Percentiles rank a stretch among this genome's conserved stretches.
phyloP scores from a whole-genome alignment of 2,797 vertebrate species.

The Cyclopterus lumpus region DNA sequence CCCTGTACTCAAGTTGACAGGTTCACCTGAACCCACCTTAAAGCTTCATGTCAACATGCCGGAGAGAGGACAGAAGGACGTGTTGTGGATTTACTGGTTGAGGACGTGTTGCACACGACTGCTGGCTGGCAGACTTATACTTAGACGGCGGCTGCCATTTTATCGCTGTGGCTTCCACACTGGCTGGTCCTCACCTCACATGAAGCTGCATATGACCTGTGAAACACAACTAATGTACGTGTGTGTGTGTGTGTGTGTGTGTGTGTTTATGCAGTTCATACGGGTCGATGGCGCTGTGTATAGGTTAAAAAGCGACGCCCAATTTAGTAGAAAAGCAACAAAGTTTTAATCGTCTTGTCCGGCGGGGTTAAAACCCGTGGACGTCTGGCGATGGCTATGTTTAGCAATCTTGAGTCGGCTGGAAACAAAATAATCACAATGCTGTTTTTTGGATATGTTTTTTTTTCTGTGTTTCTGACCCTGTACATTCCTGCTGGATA shows the following conservation, averaged over 20 bases:
- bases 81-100: slow-evolving; percentile 33
- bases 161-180: slow-evolving; percentile 57
- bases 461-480: slow-evolving; percentile 69
- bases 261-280: slow-evolving; percentile 23
- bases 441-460: slow-evolving; percentile 73
- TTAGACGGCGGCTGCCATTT: slow-evolving; percentile 53
- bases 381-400: slow-evolving; percentile 54
- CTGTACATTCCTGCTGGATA: slow-evolving; percentile 79
- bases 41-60: not conserved
- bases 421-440: slow-evolving; percentile 63
- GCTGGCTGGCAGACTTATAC: slow-evolving; percentile 52
- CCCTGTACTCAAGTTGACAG: no score
- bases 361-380: slow-evolving; percentile 37
- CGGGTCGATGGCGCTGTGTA: slow-evolving; percentile 17
- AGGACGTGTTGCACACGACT: slow-evolving; percentile 33
- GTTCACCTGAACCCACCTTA: not conserved
- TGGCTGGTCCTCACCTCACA: slow-evolving; percentile 33
- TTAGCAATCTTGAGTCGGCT: slow-evolving; percentile 56
- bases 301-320: slow-evolving; percentile 18
- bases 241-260: not conserved
- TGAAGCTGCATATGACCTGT: slow-evolving; percentile 43
- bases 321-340: slow-evolving; percentile 58
- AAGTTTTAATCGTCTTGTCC: slow-evolving; percentile 38
- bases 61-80: not conserved
- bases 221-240: slow-evolving; percentile 17